Conservation (phyloP, 2,113 vertebrate species). For the Callionymus lyra region DNA sequence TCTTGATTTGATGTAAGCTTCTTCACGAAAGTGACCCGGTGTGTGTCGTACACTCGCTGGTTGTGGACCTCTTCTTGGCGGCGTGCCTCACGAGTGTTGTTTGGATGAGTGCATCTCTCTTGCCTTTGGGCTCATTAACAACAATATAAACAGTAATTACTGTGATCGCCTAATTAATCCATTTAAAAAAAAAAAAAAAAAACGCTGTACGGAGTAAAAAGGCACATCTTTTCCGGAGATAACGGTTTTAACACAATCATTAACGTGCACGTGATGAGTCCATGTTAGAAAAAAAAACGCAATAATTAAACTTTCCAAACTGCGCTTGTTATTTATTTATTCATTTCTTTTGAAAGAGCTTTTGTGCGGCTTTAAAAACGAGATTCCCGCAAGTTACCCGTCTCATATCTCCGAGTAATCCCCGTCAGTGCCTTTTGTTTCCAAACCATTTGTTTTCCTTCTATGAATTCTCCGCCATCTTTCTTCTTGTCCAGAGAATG, state of each 20-base stretch:
- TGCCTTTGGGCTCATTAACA: constrained; percentile 77
- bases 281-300: constrained; percentile 51
- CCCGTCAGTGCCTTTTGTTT: constrained; percentile 52
- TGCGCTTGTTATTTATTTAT: not conserved
- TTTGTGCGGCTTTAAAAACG: constrained; percentile 35
- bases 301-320: constrained; percentile 50
- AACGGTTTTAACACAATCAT: constrained; percentile 56
- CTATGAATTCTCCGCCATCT: constrained; percentile 28
- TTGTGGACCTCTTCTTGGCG: not conserved
- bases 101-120: constrained; percentile 72
- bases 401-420: constrained; percentile 47
- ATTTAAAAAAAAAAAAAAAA: too few relatives aligned
- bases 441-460: constrained; percentile 34
- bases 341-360: constrained; percentile 36
- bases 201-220: constrained; percentile 58
- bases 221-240: constrained; percentile 64
- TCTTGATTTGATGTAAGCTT: too few relatives aligned
- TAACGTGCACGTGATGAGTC: constrained; percentile 64
- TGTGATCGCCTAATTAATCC: constrained; percentile 75
- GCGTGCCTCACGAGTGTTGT: constrained; percentile 66
- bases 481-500: constrained; percentile 35
- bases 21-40: too few relatives aligned
- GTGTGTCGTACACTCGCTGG: too few relatives aligned
- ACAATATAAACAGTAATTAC: constrained; percentile 78
- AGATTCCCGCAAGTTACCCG: constrained; percentile 43